These are phyloP conservation scores for Pygmarrhopalites habei DNA, from an alignment of 1,140 invertebrate genomes.

Conservation along the genomic window DNA sequence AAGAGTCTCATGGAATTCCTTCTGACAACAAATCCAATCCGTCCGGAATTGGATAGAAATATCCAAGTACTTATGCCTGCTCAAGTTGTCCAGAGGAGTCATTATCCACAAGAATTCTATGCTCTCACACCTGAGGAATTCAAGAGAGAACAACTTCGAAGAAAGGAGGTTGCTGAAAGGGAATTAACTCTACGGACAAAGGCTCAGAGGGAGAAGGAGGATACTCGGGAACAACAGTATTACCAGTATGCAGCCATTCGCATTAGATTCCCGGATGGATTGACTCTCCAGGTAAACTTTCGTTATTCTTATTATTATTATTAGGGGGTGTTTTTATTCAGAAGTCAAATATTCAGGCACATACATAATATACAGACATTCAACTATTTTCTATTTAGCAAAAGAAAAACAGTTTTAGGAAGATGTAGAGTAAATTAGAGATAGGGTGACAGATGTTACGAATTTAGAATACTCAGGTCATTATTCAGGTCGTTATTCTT, in stretches of 20 bases:
- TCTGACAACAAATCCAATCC: conserved; percentile 67
- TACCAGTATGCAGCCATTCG: conserved; percentile 79
- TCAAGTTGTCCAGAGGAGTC: conserved; percentile 56
- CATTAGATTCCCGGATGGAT: conserved; percentile 77
- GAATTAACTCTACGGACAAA: conserved; percentile 77
- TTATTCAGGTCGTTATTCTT: no score
- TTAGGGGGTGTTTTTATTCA: no score
- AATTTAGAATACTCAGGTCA: no score
- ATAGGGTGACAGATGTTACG: no score
- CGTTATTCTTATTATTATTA: no score
- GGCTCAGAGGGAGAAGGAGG: conserved; percentile 84
- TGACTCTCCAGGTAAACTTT: conserved; percentile 68
- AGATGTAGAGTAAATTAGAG: no score
- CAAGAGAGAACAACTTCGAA: conserved; percentile 71
- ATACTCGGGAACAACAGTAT: conserved; percentile 63
- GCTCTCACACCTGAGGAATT: conserved; percentile 69
- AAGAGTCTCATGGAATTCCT: conserved; percentile 48
- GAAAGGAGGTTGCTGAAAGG: conserved; percentile 70
- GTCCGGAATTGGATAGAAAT: conserved; percentile 74
- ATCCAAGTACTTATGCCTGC: conserved; percentile 73
- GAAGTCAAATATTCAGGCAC: no score
- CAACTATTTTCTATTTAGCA: no score
- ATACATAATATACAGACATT: no score
- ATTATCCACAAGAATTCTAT: conserved; percentile 77
- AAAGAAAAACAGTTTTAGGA: no score